A percentile compares a stretch with the other conserved stretches of the same genome.
Evolutionary conservation across 2,113 vertebrate species (phyloP).

Genomic region (Dolichotis patagonum): DNA sequence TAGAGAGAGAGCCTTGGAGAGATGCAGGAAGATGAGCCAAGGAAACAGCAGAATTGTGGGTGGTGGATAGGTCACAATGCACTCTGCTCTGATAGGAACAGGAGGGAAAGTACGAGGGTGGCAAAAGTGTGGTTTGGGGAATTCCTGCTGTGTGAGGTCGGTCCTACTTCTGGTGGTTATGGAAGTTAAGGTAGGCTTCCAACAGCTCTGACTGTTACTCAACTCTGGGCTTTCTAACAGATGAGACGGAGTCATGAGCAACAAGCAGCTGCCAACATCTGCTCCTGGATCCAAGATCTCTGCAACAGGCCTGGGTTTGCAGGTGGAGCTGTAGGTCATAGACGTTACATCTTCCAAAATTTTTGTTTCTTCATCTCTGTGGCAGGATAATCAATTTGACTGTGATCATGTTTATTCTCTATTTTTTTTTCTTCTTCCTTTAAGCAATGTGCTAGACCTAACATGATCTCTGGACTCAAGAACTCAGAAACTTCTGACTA

Average conservation of each 20-base stretch:
- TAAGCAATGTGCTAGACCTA: neutral
- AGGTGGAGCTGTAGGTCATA: neutral
- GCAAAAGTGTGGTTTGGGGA: neutral
- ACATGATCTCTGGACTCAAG: neutral
- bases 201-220: neutral
- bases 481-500: neutral
- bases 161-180: neutral
- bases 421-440: slow-evolving; percentile 20
- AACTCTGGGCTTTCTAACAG: neutral
- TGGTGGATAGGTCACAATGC: neutral
- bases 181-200: neutral
- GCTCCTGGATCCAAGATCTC: neutral
- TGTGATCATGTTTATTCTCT: neutral
- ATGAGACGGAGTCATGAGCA: neutral
- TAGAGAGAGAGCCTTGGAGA: neutral
- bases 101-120: neutral
- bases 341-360: neutral
- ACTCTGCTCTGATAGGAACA: neutral
- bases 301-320: neutral
- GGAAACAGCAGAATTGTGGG: neutral
- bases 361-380: slow-evolving; percentile 11
- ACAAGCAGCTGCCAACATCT: neutral
- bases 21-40: neutral
- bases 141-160: too few species aligned
- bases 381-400: slow-evolving; percentile 20